Base-by-base conservation (phyloP, 92 coral and sea anemone species). In the Metridium senile region DNA sequence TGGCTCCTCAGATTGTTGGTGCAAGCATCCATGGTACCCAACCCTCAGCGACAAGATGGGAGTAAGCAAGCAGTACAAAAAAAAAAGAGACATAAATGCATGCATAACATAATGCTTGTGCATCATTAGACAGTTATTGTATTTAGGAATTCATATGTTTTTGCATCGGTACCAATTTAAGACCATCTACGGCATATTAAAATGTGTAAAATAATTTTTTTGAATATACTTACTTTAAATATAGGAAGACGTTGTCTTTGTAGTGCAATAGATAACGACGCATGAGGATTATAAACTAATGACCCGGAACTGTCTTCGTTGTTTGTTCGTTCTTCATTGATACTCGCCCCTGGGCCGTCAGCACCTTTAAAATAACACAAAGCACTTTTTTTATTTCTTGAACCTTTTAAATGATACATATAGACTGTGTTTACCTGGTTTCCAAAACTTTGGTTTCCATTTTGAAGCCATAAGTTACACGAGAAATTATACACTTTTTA, bases 211-310 rank as follows among this genome's bases (percentile, higher is more conserved):
- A n/a, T n/a, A n/a, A n/a, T n/a, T n/a, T n/a, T 39, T 6, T 39
- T 39, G 8, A 39, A 75, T 11, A 74, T 1, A 35, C 56, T 16
- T 88, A 91, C 97, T 74, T 89, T 85, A 58, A 93, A 96, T 57
- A 96, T 93, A 31, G 99, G 99, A 26, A 96, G 89, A 72, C 92
- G 86, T 62, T 96, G 99, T 69, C 99, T 83, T 80, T 96, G 99
- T 70, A 93, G 81, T 26, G 71, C 85, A 63, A 93, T 83, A 1
- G 99, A 96, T 63, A 90, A 71, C 11, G 98, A 91, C 35, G 87
- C 85, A 74, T 90, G 83, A 16, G 97, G 85, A 65, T 93, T 96
- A 67, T 85, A 96, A 34, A 91, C 84, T 46, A 88, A 80, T 29
- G 89, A 54, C 19, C 74, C 70, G 18, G 89, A 76, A 23, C 82